These are phyloP conservation scores for Drosophila virilis DNA, from an alignment of 1,140 invertebrate species.

Conservation along the genomic window DNA sequence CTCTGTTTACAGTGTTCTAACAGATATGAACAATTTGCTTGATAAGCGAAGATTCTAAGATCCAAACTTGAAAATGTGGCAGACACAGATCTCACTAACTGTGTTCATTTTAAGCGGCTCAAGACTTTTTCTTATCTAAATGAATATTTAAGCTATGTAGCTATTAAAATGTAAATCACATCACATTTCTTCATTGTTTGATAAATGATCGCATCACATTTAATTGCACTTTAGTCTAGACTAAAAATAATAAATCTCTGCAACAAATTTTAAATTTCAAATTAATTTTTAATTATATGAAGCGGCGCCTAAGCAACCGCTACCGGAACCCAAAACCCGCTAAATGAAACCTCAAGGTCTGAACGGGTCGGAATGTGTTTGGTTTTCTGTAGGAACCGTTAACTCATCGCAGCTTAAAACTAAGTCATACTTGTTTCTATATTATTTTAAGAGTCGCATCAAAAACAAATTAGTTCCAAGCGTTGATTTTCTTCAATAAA, in stretches of 20 bases:
- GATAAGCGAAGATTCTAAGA: no score
- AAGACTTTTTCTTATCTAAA: neutral
- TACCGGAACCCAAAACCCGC: conserved; percentile 44
- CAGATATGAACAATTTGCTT: no score
- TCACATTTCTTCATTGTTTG: conserved; percentile 20
- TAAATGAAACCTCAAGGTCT: conserved; percentile 59
- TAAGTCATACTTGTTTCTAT: conserved; percentile 64
- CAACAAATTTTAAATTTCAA: conserved; percentile 55
- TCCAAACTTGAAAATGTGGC: no score
- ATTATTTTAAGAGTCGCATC: conserved; percentile 71
- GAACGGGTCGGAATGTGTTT: conserved; percentile 37
- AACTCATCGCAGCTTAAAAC: conserved; percentile 58
- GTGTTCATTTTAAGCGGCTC: no score
- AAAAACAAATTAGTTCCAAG: conserved; percentile 82
- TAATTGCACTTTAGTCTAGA: conserved; percentile 55
- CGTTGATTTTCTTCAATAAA: conserved; percentile 68
- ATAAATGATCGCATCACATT: conserved; percentile 60
- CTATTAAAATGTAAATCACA: neutral
- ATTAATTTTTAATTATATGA: conserved; percentile 79
- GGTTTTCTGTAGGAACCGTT: conserved; percentile 64
- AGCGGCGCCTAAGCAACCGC: conserved; percentile 41
- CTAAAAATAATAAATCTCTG: conserved; percentile 65
- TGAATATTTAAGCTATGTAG: neutral
- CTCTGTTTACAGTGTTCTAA: neutral
- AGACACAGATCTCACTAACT: no score